Conservation (phyloP, 2,888 invertebrate species). For the Agonopterix subpropinquella region DNA sequence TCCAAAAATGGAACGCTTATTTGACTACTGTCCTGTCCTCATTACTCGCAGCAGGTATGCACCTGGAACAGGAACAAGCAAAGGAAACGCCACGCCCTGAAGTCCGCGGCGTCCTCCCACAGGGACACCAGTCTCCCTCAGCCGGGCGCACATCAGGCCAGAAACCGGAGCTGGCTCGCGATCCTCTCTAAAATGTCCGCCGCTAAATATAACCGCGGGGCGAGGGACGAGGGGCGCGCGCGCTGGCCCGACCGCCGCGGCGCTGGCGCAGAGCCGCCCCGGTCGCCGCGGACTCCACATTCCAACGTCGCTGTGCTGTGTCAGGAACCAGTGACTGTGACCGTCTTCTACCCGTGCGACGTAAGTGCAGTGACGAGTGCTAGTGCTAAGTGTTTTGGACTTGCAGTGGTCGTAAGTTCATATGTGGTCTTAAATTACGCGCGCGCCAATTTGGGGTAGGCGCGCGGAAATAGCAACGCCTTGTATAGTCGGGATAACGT, state of each 20-base stretch:
- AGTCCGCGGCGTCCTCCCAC: neutral
- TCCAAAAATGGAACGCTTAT: too few relatives aligned
- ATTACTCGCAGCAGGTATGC: too few relatives aligned
- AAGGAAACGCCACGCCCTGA: neutral
- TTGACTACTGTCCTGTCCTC: too few relatives aligned
- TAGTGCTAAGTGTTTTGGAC: constrained; percentile 39
- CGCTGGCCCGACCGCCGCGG: constrained; percentile 22
- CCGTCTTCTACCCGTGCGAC: constrained; percentile 73
- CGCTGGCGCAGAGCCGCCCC: constrained; percentile 77
- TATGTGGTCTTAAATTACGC: constrained; percentile 48
- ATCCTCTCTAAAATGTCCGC: constrained; percentile 57
- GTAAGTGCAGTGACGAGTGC: constrained; percentile 66
- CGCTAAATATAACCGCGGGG: constrained; percentile 32
- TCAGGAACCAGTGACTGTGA: constrained; percentile 67
- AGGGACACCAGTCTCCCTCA: neutral
- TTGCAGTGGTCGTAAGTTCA: constrained; percentile 26
- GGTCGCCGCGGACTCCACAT: constrained; percentile 83
- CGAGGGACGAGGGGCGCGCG: constrained; percentile 16
- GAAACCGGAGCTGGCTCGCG: constrained; percentile 69
- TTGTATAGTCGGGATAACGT: constrained; percentile 64
- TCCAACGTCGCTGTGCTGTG: constrained; percentile 77
- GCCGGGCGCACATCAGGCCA: constrained; percentile 7
- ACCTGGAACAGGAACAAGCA: neutral
- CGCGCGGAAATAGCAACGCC: constrained; percentile 52
- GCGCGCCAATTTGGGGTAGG: constrained; percentile 41